Conservation (phyloP, 2,113 vertebrate genomes). For the Nestor notabilis region DNA sequence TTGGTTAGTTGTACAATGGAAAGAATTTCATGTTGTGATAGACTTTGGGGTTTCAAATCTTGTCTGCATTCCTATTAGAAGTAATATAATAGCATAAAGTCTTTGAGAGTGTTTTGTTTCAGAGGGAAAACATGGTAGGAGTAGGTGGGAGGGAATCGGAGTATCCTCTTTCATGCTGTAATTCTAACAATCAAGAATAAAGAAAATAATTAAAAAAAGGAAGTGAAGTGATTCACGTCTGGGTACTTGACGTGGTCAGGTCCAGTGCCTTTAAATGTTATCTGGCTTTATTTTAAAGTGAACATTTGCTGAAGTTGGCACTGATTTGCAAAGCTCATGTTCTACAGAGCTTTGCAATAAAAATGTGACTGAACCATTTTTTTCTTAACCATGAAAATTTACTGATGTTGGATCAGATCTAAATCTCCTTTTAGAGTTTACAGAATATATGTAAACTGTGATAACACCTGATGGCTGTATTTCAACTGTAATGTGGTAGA, state of each 20-base stretch:
- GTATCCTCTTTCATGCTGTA: not conserved
- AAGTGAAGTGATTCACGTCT: not conserved
- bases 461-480: not conserved
- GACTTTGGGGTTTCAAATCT: not conserved
- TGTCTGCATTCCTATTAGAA: not conserved
- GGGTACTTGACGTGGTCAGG: not conserved
- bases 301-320: not conserved
- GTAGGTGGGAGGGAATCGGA: not conserved
- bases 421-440: not conserved
- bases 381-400: not conserved
- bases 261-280: not conserved
- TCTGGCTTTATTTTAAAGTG: not conserved
- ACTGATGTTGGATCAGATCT: not conserved
- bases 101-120: not conserved
- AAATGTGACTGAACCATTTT: not conserved
- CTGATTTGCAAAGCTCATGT: not conserved
- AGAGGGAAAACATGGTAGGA: fast-evolving
- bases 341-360: not conserved
- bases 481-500: not conserved
- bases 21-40: not conserved
- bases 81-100: not conserved
- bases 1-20: not conserved
- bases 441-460: not conserved
- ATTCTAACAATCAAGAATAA: not conserved
- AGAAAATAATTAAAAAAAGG: not conserved